Evolutionary conservation across 2,797 vertebrate species (phyloP).

Genomic region (Hemibagrus guttatus): DNA sequence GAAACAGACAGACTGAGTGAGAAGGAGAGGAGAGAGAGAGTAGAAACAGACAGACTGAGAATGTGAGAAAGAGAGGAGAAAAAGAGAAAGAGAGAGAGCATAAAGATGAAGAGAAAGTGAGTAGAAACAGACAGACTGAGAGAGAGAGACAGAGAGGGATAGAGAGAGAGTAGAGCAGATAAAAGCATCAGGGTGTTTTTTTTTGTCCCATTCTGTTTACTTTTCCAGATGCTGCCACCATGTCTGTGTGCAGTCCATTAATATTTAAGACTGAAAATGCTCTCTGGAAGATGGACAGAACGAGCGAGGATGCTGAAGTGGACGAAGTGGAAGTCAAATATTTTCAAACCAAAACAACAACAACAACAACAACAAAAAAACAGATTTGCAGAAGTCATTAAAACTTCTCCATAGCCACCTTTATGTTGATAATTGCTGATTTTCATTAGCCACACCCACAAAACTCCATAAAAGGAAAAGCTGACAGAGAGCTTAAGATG

Average conservation of each 20-base stretch:
- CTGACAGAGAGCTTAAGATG: not conserved
- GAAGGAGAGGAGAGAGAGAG: too few species aligned
- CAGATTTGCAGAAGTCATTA: not conserved
- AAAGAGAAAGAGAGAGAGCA: too few species aligned
- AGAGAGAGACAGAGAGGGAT: not conserved
- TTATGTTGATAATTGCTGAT: not conserved
- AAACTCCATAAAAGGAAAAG: not conserved
- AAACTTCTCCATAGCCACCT: not conserved
- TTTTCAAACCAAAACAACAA: not conserved
- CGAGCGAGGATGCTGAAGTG: not conserved
- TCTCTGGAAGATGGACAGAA: constrained; percentile 18
- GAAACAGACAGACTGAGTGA: too few species aligned
- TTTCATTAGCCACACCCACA: not conserved
- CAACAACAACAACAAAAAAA: not conserved
- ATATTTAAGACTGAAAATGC: constrained; percentile 44
- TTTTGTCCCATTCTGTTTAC: constrained; percentile 52
- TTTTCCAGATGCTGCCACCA: constrained; percentile 50
- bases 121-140: not conserved
- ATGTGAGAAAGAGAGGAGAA: too few species aligned
- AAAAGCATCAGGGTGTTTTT: constrained; percentile 3
- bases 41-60: too few species aligned
- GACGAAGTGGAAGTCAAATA: not conserved
- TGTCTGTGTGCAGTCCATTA: constrained; percentile 50
- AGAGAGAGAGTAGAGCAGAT: not conserved
- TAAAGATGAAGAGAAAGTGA: too few species aligned